Conservation (phyloP, 1,140 invertebrate species). For the Halotydeus destructor region DNA sequence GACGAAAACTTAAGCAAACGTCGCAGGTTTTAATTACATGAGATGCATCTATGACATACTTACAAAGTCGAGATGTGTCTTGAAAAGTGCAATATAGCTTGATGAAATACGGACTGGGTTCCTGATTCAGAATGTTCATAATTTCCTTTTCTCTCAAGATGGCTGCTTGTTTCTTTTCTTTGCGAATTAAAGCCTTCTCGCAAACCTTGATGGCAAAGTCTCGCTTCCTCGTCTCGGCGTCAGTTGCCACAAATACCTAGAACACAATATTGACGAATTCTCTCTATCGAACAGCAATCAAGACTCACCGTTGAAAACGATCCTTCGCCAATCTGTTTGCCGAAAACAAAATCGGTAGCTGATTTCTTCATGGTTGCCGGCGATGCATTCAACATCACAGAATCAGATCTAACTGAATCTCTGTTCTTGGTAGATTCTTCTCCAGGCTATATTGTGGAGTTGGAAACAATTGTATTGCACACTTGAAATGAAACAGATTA, state of each 20-base stretch:
- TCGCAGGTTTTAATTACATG: conserved; percentile 4
- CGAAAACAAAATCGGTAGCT: conserved; percentile 6
- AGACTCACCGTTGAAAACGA: conserved; percentile 7
- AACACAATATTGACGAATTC: conserved; percentile 17
- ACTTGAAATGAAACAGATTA: no score
- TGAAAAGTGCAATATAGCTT: conserved; percentile 91
- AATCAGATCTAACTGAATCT: conserved; percentile 6
- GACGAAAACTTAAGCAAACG: conserved; percentile 53
- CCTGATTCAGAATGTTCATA: conserved; percentile 45
- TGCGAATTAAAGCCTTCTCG: conserved; percentile 72
- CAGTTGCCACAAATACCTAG: conserved; percentile 71
- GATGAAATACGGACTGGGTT: conserved; percentile 55
- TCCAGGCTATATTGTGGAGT: no score
- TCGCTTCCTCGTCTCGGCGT: conserved; percentile 59
- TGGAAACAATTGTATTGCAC: no score
- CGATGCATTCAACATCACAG: no score
- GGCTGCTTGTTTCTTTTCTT: conserved; percentile 78
- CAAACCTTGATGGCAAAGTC: conserved; percentile 95
- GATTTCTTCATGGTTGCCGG: conserved; percentile 1
- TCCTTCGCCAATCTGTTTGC: conserved; percentile 3
- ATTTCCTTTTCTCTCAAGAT: conserved; percentile 81
- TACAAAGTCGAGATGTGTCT: conserved; percentile 67
- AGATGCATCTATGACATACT: conserved; percentile 1
- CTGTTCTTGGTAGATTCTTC: no score
- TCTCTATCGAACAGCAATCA: conserved; percentile 2